A percentile compares a stretch with the other conserved stretches of the same genome.
Conservation (phyloP, 2,113 vertebrate species). For the Phaetusa simplex region DNA sequence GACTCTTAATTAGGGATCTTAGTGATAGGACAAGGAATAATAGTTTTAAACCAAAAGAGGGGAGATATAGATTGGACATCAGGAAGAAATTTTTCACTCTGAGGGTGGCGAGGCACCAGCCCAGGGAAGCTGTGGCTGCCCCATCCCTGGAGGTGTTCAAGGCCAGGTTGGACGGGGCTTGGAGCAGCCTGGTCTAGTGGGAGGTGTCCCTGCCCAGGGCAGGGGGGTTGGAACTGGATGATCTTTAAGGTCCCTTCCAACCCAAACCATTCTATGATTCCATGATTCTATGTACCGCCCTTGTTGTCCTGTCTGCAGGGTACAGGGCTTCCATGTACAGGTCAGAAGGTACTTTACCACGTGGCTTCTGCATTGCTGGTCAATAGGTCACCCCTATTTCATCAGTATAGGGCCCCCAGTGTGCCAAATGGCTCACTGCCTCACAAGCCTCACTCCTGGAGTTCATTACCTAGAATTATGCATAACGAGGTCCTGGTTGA, state of each 20-base stretch:
- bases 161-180: not conserved
- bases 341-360: not conserved
- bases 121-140: not conserved
- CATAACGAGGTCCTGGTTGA: not conserved
- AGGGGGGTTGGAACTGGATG: not conserved
- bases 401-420: rapidly evolving
- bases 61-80: not conserved
- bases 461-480: not conserved
- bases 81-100: not conserved
- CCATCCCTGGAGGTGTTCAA: too few species aligned
- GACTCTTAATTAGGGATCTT: not conserved
- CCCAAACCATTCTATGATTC: not conserved
- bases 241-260: not conserved
- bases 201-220: not conserved
- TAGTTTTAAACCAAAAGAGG: not conserved
- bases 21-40: not conserved
- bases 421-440: not conserved
- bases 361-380: not conserved
- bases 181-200: not conserved
- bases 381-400: not conserved
- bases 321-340: not conserved
- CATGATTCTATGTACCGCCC: not conserved
- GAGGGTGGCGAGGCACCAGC: not conserved
- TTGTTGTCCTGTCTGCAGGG: not conserved
- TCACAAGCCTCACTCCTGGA: not conserved